These are phyloP conservation scores for Polydrusus pterygomalis DNA, from an alignment of 2,888 invertebrate genomes.

Conservation along the genomic window DNA sequence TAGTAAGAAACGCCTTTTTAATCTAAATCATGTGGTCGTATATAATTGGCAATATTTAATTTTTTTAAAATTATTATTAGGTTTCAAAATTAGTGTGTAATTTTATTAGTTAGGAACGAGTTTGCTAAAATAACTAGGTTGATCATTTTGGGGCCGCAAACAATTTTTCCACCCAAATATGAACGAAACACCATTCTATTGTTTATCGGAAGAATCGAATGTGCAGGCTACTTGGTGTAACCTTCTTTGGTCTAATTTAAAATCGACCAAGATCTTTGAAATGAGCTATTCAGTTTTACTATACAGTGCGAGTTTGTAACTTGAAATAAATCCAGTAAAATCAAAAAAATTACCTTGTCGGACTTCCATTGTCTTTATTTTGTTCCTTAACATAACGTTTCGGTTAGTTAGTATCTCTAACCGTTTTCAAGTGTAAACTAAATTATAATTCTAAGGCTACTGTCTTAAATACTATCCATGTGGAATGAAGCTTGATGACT, in stretches of 20 bases:
- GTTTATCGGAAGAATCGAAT: not conserved
- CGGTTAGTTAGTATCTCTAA: too few relatives aligned
- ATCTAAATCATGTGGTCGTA: not conserved
- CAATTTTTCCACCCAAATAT: not conserved
- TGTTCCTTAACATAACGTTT: too few relatives aligned
- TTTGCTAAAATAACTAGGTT: not conserved
- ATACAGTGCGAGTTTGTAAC: too few relatives aligned
- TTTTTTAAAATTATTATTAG: not conserved
- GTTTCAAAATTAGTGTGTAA: slow-evolving; percentile 10
- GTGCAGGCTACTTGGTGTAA: not conserved
- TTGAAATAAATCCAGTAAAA: too few relatives aligned
- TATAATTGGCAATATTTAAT: not conserved
- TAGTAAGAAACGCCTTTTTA: slow-evolving; percentile 2
- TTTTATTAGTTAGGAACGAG: not conserved
- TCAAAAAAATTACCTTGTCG: too few relatives aligned
- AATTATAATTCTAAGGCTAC: too few relatives aligned
- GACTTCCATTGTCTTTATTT: too few relatives aligned
- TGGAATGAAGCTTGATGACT: too few relatives aligned
- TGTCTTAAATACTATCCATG: too few relatives aligned
- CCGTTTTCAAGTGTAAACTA: too few relatives aligned
- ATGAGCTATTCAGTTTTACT: not conserved
- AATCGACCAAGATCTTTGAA: not conserved
- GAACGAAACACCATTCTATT: not conserved
- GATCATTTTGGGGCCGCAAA: slow-evolving; percentile 4
- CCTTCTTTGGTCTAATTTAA: not conserved